phyloP scores from a whole-genome alignment of 1,140 invertebrate genomes.

The Drosophila ogumai region DNA sequence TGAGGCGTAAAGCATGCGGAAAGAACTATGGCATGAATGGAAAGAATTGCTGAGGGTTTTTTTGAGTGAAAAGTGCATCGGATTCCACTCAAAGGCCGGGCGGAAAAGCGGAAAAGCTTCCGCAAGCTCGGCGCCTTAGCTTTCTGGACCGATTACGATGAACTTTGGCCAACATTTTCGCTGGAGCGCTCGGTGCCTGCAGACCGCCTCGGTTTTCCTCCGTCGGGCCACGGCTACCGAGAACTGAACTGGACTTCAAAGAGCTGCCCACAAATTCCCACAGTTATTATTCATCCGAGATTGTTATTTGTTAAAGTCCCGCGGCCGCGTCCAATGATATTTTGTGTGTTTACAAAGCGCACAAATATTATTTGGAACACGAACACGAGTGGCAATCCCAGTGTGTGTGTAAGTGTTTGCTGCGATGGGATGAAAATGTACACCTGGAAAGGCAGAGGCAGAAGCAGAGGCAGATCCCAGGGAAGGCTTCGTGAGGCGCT shows the following conservation, averaged over 20 bases:
- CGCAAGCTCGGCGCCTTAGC: slow-evolving; percentile 43
- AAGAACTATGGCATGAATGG: slow-evolving; percentile 47
- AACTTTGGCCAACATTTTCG: slow-evolving; percentile 70
- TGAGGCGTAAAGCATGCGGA: slow-evolving; percentile 56
- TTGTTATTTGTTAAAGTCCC: slow-evolving; percentile 35
- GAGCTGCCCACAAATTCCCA: slow-evolving; percentile 20
- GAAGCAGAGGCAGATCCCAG: slow-evolving; percentile 18
- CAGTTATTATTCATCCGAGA: slow-evolving; percentile 59
- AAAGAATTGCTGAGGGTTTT: slow-evolving; percentile 45
- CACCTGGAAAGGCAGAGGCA: slow-evolving; percentile 50
- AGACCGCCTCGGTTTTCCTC: slow-evolving; percentile 46
- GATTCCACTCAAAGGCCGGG: slow-evolving; percentile 20
- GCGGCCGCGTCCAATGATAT: slow-evolving; percentile 23
- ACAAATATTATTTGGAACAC: slow-evolving; percentile 32
- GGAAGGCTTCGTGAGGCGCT: slow-evolving; percentile 34
- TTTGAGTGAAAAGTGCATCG: slow-evolving; percentile 25
- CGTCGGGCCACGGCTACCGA: slow-evolving; percentile 17
- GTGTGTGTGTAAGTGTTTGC: slow-evolving; percentile 54
- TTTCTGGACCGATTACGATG: slow-evolving; percentile 34
- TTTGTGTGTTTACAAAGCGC: slow-evolving; percentile 54
- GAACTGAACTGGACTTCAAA: slow-evolving; percentile 46
- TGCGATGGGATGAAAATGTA: slow-evolving; percentile 61
- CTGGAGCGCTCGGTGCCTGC: slow-evolving; percentile 56
- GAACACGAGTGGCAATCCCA: not conserved
- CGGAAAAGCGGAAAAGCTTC: slow-evolving; percentile 44